Percentiles rank a stretch among this genome's conserved stretches.
Evolutionary conservation across 37 sponge, comb jelly and placozoan genomes (phyloP).

Genomic region (Chondrilla cf. caribensis): DNA sequence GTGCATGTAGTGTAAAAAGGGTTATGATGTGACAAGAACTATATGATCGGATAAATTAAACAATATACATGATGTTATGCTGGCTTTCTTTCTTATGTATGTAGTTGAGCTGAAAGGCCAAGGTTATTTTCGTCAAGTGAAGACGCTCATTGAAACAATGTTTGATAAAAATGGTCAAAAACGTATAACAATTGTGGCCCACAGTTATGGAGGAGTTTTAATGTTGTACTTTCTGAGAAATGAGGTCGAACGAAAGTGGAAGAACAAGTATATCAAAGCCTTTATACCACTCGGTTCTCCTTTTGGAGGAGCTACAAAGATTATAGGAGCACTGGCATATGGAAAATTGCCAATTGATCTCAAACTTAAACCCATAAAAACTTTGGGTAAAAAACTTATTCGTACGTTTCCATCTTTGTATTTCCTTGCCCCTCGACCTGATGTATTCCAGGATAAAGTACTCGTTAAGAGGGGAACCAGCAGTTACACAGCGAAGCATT

Average conservation of each 20-base stretch:
- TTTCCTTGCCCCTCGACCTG: too few relatives aligned
- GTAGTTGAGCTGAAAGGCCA: slow-evolving; percentile 29
- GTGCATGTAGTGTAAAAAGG: too few relatives aligned
- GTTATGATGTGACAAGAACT: too few relatives aligned
- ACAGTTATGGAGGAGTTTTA: slow-evolving; percentile 86
- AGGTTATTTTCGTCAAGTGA: slow-evolving; percentile 61
- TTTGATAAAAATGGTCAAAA: slow-evolving; percentile 57
- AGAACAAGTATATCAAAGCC: slow-evolving; percentile 76
- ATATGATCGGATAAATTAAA: too few relatives aligned
- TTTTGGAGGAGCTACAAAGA: slow-evolving; percentile 79
- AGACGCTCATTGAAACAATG: slow-evolving; percentile 73
- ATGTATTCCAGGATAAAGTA: too few relatives aligned
- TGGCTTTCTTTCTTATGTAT: too few relatives aligned
- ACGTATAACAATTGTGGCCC: slow-evolving; percentile 67
- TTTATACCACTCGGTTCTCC: slow-evolving; percentile 79
- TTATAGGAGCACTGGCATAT: slow-evolving; percentile 48
- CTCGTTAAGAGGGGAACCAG: too few relatives aligned
- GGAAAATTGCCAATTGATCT: slow-evolving; percentile 68
- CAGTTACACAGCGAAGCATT: slow-evolving; percentile 70
- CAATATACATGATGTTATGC: too few relatives aligned
- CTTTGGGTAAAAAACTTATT: too few relatives aligned
- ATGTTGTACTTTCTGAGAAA: slow-evolving; percentile 84
- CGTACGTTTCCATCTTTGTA: too few relatives aligned
- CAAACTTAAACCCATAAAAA: slow-evolving; percentile 31
- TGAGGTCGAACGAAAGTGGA: slow-evolving; percentile 73